Evolutionary conservation across 2,113 vertebrate species (phyloP).

Genomic region (Poeciliopsis prolifica): DNA sequence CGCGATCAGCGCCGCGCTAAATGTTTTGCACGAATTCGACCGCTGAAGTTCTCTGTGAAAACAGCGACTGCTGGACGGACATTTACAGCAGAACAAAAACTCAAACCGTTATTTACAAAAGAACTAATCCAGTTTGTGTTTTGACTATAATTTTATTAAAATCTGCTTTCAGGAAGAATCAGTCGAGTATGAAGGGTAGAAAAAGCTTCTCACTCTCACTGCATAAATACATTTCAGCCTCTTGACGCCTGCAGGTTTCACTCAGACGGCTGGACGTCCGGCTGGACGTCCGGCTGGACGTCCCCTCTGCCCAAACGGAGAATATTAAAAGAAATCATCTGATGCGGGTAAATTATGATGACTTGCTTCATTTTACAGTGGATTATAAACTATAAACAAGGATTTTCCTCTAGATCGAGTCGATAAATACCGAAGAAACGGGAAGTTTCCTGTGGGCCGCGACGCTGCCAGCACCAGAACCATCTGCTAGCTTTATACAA

Average conservation of each 20-base stretch:
- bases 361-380: constrained; percentile 1
- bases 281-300: no score
- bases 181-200: constrained; percentile 68
- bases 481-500: constrained; percentile 63
- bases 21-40: not conserved
- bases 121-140: constrained; percentile 35
- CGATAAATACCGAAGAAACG: constrained; percentile 33
- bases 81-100: not conserved
- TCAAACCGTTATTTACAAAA: constrained; percentile 25
- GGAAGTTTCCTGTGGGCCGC: constrained; percentile 20
- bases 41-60: not conserved
- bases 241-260: constrained; percentile 16
- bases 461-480: constrained; percentile 75
- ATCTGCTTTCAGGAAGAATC: constrained; percentile 70
- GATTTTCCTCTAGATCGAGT: not conserved
- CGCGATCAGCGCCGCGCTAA: not conserved
- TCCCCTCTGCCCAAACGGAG: not conserved
- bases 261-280: no score
- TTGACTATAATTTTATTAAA: constrained; percentile 79
- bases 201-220: constrained; percentile 50
- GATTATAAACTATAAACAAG: constrained; percentile 10
- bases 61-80: not conserved
- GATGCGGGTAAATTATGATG: constrained; percentile 4
- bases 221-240: constrained; percentile 55
- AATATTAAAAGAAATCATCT: constrained; percentile 8